phyloP scores from a whole-genome alignment of 2,797 vertebrate genomes.

The Coluber constrictor region DNA sequence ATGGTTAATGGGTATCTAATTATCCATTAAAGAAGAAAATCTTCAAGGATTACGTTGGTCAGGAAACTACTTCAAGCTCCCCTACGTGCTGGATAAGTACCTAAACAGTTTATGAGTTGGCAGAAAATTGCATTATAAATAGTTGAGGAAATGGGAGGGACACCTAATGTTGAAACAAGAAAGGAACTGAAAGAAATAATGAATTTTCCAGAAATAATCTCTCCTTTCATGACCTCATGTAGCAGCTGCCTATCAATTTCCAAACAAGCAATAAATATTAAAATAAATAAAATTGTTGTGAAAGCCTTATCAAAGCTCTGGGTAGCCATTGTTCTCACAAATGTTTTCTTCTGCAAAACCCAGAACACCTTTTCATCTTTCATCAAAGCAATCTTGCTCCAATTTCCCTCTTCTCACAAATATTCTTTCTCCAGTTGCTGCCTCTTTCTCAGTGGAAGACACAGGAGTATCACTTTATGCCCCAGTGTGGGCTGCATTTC shows the following conservation, averaged over 20 bases:
- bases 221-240: slow-evolving; percentile 62
- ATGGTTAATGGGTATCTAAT: background rate
- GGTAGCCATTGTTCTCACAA: slow-evolving; percentile 67
- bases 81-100: slow-evolving; percentile 39
- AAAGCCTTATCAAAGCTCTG: slow-evolving; percentile 66
- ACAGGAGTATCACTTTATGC: slow-evolving; percentile 66
- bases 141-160: slow-evolving; percentile 27
- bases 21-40: background rate
- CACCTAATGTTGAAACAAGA: slow-evolving; percentile 61
- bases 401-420: slow-evolving; percentile 62
- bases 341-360: slow-evolving; percentile 61
- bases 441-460: slow-evolving; percentile 54
- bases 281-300: slow-evolving; percentile 60
- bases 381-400: slow-evolving; percentile 66
- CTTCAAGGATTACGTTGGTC: slow-evolving; percentile 26
- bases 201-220: slow-evolving; percentile 64
- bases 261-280: slow-evolving; percentile 68
- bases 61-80: slow-evolving; percentile 51
- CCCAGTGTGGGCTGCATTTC: slow-evolving; percentile 54
- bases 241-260: slow-evolving; percentile 59
- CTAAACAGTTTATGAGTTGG: slow-evolving; percentile 55
- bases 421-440: slow-evolving; percentile 28
- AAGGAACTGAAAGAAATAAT: slow-evolving; percentile 63
- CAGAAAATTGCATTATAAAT: slow-evolving; percentile 57
- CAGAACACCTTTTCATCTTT: slow-evolving; percentile 65